Evolutionary conservation across 2,113 vertebrate genomes (phyloP).

Genomic region (Bos indicus): DNA sequence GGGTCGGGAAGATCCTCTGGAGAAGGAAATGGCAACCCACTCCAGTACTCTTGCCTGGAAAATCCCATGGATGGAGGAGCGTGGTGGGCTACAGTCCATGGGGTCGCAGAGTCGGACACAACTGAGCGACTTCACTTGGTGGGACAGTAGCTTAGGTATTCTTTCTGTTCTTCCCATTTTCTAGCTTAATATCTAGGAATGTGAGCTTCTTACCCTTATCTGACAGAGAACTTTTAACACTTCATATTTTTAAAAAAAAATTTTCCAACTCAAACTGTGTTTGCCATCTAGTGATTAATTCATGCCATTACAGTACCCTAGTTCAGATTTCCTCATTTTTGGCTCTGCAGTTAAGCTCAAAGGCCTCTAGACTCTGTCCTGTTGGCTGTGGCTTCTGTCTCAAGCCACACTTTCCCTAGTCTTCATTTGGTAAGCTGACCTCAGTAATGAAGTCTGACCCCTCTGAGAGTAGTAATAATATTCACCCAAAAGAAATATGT

Average conservation of each 20-base stretch:
- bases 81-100: no score
- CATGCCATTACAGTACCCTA: conserved; percentile 42
- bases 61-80: no score
- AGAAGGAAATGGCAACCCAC: no score
- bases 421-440: fast-evolving
- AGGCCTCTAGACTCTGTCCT: fast-evolving
- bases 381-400: neutral
- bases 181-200: neutral
- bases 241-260: neutral
- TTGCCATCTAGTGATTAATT: conserved; percentile 81
- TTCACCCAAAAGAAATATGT: neutral
- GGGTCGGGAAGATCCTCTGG: no score
- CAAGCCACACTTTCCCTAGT: neutral
- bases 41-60: no score
- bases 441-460: neutral
- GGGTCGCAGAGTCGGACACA: no score
- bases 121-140: neutral
- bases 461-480: neutral
- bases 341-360: neutral
- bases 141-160: neutral
- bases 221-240: neutral
- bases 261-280: conserved; percentile 65
- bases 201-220: neutral
- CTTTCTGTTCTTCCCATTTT: neutral
- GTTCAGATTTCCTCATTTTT: neutral